Base-by-base conservation (phyloP, 1,140 invertebrate species). In the Drosophila parvula region DNA sequence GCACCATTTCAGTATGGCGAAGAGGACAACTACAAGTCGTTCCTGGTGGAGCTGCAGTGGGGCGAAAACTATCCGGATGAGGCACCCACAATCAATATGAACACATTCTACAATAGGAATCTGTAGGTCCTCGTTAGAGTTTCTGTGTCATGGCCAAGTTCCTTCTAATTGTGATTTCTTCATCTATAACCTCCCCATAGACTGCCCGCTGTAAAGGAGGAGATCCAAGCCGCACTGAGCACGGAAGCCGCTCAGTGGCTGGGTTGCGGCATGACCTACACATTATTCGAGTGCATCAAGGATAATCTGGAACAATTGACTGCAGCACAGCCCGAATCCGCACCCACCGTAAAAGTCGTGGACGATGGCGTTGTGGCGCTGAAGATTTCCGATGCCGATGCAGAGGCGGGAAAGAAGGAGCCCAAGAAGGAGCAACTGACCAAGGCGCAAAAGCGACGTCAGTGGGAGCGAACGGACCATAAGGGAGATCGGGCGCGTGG, bases 91-190 rank as follows among this genome's bases (percentile, higher is more conserved):
- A 94, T 98, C 44, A 98, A 96, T 92, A 94, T 99, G 93, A 96
- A 98, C 88, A 95, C 96, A 32, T 99, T 99, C 93, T 99, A 98
- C 90, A 99, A 99, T 93, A 96, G 97, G 90, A 96, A 97, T 92
- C 92, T 98, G 97, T 98, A 94, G 95, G 96, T 95, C 3, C 14
- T 10, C 16, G 85, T 65, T 51, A 2, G 2, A 30, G 3, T 40
- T 30, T 16, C 1, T 48, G 34, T 38, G 14, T 11, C 4, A 14
- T 5, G 3, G 14, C 3, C 38, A 47, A 14, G 47, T 16, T 12
- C 22, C 16, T 41, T 38, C 48, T 27, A 45, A 27, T 56, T 41
- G 14, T 3, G 4, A n/a, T 47, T 47, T 12, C 0, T 50, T 36
- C 53, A 81, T 81, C 62, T 92, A 93, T 47, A 14, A 27, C n/a